A percentile compares a stretch with the other conserved stretches of the same genome.
phyloP scores from a whole-genome alignment of 2,113 vertebrate genomes.

The Anser brachyrhynchus region DNA sequence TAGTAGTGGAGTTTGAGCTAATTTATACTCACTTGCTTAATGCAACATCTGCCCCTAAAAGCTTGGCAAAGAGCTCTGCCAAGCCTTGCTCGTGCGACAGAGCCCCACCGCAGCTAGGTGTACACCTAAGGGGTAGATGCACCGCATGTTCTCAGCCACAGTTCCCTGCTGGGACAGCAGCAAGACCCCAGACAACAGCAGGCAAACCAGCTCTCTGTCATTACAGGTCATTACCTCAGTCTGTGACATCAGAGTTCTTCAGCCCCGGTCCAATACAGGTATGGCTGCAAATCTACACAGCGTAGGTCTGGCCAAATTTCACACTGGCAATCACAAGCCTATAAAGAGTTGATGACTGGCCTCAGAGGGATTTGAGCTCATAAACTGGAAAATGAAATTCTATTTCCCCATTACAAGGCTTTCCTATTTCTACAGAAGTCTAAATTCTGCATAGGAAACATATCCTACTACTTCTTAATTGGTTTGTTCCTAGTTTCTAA shows the following conservation, averaged over 20 bases:
- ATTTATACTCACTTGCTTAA: not conserved
- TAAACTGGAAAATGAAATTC: not conserved
- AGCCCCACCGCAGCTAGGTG: not conserved
- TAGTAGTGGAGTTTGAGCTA: not conserved
- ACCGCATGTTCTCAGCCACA: not conserved
- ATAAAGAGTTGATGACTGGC: not conserved
- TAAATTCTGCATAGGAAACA: not conserved
- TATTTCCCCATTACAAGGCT: not conserved
- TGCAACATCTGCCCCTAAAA: not conserved
- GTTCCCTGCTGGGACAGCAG: not conserved
- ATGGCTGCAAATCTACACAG: not conserved
- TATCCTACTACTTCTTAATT: not conserved
- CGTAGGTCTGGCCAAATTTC: not conserved
- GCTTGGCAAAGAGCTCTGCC: not conserved
- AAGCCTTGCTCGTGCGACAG: not conserved
- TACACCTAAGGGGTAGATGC: not conserved
- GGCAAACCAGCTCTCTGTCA: rapidly evolving
- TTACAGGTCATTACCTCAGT: not conserved
- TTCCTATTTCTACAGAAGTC: not conserved
- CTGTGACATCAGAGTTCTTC: not conserved
- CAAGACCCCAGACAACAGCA: not conserved
- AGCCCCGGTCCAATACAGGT: not conserved
- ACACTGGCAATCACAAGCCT: not conserved
- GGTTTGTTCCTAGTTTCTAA: not conserved
- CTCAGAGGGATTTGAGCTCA: not conserved